These are phyloP conservation scores for Limnothrissa miodon DNA, from an alignment of 2,113 vertebrate genomes.

Conservation along the genomic window DNA sequence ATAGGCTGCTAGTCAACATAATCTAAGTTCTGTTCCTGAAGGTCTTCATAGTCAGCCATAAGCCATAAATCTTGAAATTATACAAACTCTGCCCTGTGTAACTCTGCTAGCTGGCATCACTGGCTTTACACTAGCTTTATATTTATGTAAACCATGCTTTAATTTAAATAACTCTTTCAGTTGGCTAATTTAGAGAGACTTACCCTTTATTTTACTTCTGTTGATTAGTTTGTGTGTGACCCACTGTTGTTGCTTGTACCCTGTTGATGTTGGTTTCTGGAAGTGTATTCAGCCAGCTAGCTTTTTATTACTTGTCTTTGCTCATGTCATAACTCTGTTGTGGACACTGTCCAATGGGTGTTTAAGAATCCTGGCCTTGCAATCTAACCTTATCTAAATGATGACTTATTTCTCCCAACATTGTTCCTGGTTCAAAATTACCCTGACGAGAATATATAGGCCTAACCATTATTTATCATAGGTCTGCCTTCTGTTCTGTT, in stretches of 20 bases:
- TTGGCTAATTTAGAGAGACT: neutral
- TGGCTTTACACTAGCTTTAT: too few species aligned
- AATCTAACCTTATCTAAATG: slow-evolving; percentile 10
- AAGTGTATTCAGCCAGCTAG: neutral
- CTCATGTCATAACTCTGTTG: neutral
- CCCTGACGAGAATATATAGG: neutral
- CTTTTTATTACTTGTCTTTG: neutral
- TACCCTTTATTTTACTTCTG: neutral
- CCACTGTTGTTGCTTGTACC: neutral
- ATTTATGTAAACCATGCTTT: too few species aligned
- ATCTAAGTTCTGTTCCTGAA: too few species aligned
- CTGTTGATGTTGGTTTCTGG: neutral
- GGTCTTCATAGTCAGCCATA: too few species aligned
- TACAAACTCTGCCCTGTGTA: too few species aligned
- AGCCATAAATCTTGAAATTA: too few species aligned
- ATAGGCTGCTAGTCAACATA: too few species aligned
- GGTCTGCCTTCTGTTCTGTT: neutral
- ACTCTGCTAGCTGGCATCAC: too few species aligned
- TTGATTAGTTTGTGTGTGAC: neutral
- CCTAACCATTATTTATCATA: neutral
- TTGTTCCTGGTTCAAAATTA: neutral
- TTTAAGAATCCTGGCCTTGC: neutral
- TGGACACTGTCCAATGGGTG: neutral
- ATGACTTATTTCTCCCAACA: neutral
- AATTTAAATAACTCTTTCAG: too few species aligned